Base-by-base conservation (phyloP, 2,888 invertebrate genomes). In the Eledone cirrhosa region DNA sequence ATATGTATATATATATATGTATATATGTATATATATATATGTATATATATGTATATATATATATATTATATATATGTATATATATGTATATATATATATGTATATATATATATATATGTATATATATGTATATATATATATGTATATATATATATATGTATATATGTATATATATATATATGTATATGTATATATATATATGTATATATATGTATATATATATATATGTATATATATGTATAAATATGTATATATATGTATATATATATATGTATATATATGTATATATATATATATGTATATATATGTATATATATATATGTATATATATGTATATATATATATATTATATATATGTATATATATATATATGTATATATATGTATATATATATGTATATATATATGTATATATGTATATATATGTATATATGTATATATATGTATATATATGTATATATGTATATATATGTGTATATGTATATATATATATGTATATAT, bases 41-140 rank as follows among this genome's bases (percentile, higher is more conserved):
- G 22, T 53, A 53, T 53, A 1, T 53, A 2, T 19, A 19, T 19
- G 22, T 53, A 53, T 53, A 53, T 53, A 53, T 53, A 53, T 53
- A 1, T 53, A 1, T 53, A 1, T n/a, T 59, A 59, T 59, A 59
- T 59, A 59, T 59, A 59, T 59, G n/a, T 59, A 59, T 59, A 59
- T 59, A 59, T 59, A 59, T 59, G n/a, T 59, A 59, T 59, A 59
- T 59, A 59, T 59, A 59, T 59, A 59, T 59, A 59, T 59, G n/a
- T 59, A 59, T 59, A 59, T 59, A 59, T 59, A 59, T 59, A 59
- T 59, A 59, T 59, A 59, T 59, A 59, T 59, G n/a, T 59, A 59
- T 59, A 59, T 59, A 8, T n/a, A 59, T 3, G 11, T 59, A 8
- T 8, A 59, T 59, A 59, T 59, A 59, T 59, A 59, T 59, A 8